Conservation (phyloP, 1,140 invertebrate genomes). For the Octopus bimaculoides region DNA sequence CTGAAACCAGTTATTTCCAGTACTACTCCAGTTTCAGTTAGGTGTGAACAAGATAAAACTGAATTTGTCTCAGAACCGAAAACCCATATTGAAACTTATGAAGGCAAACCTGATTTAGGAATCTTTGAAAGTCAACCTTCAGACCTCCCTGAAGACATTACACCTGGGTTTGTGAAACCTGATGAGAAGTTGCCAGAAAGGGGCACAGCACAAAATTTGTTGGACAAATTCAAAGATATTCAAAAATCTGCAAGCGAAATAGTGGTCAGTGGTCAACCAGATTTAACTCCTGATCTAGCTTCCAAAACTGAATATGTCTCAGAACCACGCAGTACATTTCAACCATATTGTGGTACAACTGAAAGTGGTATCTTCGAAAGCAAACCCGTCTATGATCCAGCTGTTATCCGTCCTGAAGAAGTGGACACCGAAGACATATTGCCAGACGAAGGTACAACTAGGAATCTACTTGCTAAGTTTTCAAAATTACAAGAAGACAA, state of each 20-base stretch:
- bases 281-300: constrained; percentile 40
- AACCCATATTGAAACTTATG: constrained; percentile 31
- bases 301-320: constrained; percentile 39
- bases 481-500: constrained; percentile 35
- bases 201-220: constrained; percentile 42
- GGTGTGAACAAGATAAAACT: constrained; percentile 27
- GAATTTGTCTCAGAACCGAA: constrained; percentile 48
- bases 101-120: constrained; percentile 42
- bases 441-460: constrained; percentile 45
- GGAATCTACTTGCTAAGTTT: constrained; percentile 44
- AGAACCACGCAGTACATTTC: constrained; percentile 31
- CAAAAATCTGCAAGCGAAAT: constrained; percentile 5
- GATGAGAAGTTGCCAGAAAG: constrained; percentile 41
- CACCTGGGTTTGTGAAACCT: constrained; percentile 26
- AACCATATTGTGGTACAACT: constrained; percentile 2
- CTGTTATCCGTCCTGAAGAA: constrained; percentile 37
- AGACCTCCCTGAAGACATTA: constrained; percentile 30
- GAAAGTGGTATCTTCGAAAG: constrained; percentile 12
- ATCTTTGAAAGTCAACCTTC: constrained; percentile 46
- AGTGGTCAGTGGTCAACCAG: constrained; percentile 28
- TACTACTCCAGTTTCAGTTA: constrained; percentile 34
- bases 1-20: constrained; percentile 7
- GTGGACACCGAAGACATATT: constrained; percentile 33
- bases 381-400: constrained; percentile 16
- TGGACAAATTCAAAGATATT: constrained; percentile 40